Evolutionary conservation across 2,888 invertebrate species (phyloP).

Genomic region (Hyles lineata): DNA sequence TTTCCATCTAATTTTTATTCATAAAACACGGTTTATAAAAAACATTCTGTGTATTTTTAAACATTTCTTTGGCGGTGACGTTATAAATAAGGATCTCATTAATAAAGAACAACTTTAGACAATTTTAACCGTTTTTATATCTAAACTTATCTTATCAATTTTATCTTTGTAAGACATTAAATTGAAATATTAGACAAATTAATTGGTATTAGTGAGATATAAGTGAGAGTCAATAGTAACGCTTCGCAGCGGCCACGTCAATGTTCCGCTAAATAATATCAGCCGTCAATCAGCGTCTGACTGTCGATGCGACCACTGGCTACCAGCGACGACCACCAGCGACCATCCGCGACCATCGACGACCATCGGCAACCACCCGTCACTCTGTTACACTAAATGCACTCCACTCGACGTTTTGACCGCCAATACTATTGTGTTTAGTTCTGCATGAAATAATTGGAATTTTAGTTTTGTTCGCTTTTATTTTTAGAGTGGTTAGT

Average conservation of each 20-base stretch:
- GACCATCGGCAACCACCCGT: neutral
- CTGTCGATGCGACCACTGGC: neutral
- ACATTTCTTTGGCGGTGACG: too few relatives aligned
- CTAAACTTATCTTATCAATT: neutral
- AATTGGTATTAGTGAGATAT: too few relatives aligned
- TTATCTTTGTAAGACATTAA: neutral
- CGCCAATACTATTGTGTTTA: neutral
- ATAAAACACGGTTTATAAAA: too few relatives aligned
- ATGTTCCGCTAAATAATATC: constrained; percentile 26
- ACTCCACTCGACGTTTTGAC: neutral
- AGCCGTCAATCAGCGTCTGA: constrained; percentile 26
- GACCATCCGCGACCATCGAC: neutral
- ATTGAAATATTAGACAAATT: neutral
- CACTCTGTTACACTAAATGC: constrained; percentile 1
- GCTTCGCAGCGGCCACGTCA: neutral
- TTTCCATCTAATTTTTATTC: too few relatives aligned
- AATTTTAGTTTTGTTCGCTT: too few relatives aligned
- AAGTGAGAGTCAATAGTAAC: constrained; percentile 3
- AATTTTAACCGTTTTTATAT: too few relatives aligned
- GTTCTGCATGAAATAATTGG: neutral
- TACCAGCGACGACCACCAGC: neutral
- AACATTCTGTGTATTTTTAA: too few relatives aligned
- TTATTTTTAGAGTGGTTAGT: too few relatives aligned
- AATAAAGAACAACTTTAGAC: too few relatives aligned
- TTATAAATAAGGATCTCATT: too few relatives aligned